Percentiles rank a stretch among this genome's conserved stretches.
Evolutionary conservation across 2,797 vertebrate species (phyloP).

Genomic region (Mico argentatus): DNA sequence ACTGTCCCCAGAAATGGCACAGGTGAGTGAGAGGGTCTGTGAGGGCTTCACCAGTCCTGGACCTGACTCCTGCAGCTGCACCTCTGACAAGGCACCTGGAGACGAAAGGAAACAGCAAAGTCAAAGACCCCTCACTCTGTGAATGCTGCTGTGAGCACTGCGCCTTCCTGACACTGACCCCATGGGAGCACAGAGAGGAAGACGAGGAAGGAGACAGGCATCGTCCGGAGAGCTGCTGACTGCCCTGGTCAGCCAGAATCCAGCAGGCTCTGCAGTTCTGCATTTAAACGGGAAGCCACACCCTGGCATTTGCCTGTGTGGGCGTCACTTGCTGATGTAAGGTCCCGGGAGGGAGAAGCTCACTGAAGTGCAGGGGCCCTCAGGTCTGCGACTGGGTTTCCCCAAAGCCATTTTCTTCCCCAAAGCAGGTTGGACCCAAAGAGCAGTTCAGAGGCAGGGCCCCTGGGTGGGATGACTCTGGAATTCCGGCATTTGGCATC

Average conservation of each 20-base stretch:
- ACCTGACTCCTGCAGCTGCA: neutral
- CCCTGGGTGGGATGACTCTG: neutral
- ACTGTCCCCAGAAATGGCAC: neutral
- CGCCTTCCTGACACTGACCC: neutral
- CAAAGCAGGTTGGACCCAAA: neutral
- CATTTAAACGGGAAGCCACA: neutral
- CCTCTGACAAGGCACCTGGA: neutral
- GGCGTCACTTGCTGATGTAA: neutral
- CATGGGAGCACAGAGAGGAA: neutral
- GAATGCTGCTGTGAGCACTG: neutral
- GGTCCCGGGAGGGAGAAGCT: neutral
- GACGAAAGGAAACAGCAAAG: neutral
- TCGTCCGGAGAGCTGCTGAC: neutral
- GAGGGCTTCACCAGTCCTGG: neutral
- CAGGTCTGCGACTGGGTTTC: neutral
- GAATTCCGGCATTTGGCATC: neutral
- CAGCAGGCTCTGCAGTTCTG: neutral
- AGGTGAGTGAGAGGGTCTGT: neutral
- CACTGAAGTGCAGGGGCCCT: neutral
- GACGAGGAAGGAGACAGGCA: neutral
- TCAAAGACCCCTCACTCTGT: neutral
- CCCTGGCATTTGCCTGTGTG: neutral
- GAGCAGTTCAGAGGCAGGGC: neutral
- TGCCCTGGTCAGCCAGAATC: neutral
- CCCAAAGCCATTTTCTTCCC: neutral